Conservation (phyloP, 2,888 invertebrate species). For the Nemoura dubitans region DNA sequence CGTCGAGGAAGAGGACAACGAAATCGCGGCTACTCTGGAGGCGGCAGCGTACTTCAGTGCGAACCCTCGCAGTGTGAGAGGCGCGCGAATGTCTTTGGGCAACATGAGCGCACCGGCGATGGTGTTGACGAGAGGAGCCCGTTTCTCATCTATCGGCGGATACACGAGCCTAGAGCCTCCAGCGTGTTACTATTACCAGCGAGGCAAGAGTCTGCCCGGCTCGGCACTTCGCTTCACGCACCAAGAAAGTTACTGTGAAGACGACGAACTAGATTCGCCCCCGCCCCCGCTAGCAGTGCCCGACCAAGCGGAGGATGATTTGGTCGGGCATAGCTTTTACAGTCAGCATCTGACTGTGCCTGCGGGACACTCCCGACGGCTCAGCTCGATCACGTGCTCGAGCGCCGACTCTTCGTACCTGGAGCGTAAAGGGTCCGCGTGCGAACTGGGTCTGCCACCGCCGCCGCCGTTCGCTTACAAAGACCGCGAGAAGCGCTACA, state of each 20-base stretch:
- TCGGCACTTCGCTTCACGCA: constrained; percentile 64
- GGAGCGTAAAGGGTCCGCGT: constrained; percentile 82
- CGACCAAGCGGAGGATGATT: constrained; percentile 52
- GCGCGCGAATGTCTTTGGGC: constrained; percentile 71
- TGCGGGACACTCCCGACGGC: constrained; percentile 62
- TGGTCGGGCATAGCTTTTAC: constrained; percentile 37
- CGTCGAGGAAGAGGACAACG: constrained; percentile 61
- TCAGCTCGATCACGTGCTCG: constrained; percentile 85
- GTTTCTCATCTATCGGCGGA: constrained; percentile 71
- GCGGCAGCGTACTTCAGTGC: constrained; percentile 54
- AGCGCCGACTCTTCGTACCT: constrained; percentile 86
- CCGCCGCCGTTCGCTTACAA: constrained; percentile 58
- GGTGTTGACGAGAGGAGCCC: constrained; percentile 58
- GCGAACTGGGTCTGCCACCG: constrained; percentile 77
- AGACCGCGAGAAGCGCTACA: constrained; percentile 32
- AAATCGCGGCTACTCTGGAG: constrained; percentile 69
- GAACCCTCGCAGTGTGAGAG: constrained; percentile 56
- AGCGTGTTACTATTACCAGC: constrained; percentile 54
- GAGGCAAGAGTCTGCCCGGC: constrained; percentile 70
- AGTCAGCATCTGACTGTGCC: constrained; percentile 49
- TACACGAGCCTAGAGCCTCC: constrained; percentile 59
- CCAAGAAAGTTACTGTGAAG: constrained; percentile 61
- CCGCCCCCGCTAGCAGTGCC: constrained; percentile 58
- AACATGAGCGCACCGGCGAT: constrained; percentile 70
- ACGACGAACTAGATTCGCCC: constrained; percentile 61